phyloP scores from a whole-genome alignment of 2,113 vertebrate species.

The Corapipo altera region DNA sequence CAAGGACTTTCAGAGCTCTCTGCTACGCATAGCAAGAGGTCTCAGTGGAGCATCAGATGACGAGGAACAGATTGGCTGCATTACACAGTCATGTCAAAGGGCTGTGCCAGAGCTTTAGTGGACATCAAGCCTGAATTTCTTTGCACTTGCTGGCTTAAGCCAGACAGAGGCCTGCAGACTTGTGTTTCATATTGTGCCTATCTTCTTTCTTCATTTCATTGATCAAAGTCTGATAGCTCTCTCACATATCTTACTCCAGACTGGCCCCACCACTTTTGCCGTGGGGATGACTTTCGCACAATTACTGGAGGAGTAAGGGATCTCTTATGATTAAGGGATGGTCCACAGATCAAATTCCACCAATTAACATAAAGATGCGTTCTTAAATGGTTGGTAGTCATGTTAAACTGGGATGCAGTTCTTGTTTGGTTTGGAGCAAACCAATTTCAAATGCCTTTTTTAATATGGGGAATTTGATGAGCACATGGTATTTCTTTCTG shows the following conservation, averaged over 20 bases:
- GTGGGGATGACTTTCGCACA: not conserved
- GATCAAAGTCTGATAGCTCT: not conserved
- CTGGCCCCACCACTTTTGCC: not conserved
- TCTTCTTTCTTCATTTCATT: not conserved
- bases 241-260: not conserved
- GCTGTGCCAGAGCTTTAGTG: constrained; percentile 33
- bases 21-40: constrained; percentile 47
- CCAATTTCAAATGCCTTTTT: not conserved
- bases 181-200: not conserved
- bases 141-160: not conserved
- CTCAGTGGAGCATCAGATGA: constrained; percentile 32
- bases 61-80: constrained; percentile 57
- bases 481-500: not conserved
- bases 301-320: not conserved
- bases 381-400: not conserved
- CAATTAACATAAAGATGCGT: not conserved
- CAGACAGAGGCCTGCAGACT: not conserved
- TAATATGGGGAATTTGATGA: not conserved
- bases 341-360: not conserved
- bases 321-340: not conserved
- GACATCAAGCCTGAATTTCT: constrained; percentile 16
- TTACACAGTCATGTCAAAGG: constrained; percentile 44
- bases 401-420: not conserved
- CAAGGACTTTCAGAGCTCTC: constrained; percentile 36
- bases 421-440: not conserved